Evolutionary conservation across 1,140 invertebrate genomes (phyloP), one percentile per base, ranked within the genome.

Genomic region (Psix sp.): DNA sequence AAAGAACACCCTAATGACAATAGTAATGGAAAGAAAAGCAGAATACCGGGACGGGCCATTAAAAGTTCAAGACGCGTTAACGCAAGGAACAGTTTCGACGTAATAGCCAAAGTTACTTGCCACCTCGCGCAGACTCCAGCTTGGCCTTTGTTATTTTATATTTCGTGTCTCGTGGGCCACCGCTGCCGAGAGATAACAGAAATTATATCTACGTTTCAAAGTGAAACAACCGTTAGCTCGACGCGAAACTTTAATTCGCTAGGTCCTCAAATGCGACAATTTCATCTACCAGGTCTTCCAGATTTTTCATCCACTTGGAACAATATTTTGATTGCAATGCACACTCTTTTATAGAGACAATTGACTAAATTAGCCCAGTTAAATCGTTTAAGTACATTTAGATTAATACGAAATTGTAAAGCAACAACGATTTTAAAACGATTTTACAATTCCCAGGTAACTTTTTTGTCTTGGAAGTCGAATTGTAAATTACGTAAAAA

Each of bases 61-160:
- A 82, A 84, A 86, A 84, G 84, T 85, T 84, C 62, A 80, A 80
- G 80, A 81, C 79, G 71, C 83, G 80, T 85, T 86, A 84, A 74
- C 72, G 77, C 68, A 78, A 74, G 71, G 77, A 84, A 84, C 80
- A 78, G 82, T 83, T 84, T 80, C 76, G 78, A 62, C 75, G 77
- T 86, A 85, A 86, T 86, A 83, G 84, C 78, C 71, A 84, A 86
- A 87, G 82, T 86, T 86, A 35, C 35, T 21, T 46, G 56, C 38
- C 9, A 20, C 40, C 49, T 48, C 52, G 45, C 45, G 40, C 48
- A 36, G 31, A 56, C 31, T 42, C 39, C 35, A 33, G 31, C 49
- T 60, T 9, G 42, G 62, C 79, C 70, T 81, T 86, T 86, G 85
- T 86, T 84, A 86, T 86, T 86, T 85, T 85, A 86, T 86, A 85